Base-by-base conservation (phyloP, 2,888 invertebrate species). In the Zootermopsis nevadensis region DNA sequence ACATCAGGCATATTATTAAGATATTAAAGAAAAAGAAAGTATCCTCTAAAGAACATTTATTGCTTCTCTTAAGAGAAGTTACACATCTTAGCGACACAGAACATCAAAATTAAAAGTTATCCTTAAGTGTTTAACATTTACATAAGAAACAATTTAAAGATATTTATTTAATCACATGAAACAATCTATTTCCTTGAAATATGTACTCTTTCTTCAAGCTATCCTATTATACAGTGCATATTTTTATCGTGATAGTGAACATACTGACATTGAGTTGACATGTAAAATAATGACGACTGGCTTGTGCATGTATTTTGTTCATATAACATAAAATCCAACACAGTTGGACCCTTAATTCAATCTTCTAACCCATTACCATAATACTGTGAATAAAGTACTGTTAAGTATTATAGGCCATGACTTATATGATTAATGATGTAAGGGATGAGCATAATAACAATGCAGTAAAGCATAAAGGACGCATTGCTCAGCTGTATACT, bases 21-120 rank as follows among this genome's bases (percentile, higher is more conserved):
- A 48, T 48, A 1, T 48, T 12, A 3, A 48, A 48, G 48, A 12
- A 31, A 19, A 53, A 77, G 1, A 33, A 33, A 19, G 30, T 79
- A n/a, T 79, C 38, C 27, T 79, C 79, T 79, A 79, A 79, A 79
- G 79, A 79, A 79, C 60, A 79, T 79, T 79, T 79, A 79, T 79
- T 79, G 66, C 60, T 79, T 38, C 55, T 66, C 15, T 35, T n/a
- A 48, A 79, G 38, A 79, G 35, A 79, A 53, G 66, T 35, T 66
- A 66, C 35, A 66, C 79, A 79, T 60, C 55, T 77, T 55, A 55
- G 31, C 66, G 60, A 48, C 55, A 79, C 27, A 35, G 66, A 35
- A 76, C 42, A 76, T 27, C 27, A 22, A 6, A 74, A 74, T 74
- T n/a, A 38, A 74, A 38, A 22, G 35, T 33, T 33, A 33, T 60